Base-by-base conservation (phyloP, 2,797 vertebrate genomes). In the Sus cebifrons region DNA sequence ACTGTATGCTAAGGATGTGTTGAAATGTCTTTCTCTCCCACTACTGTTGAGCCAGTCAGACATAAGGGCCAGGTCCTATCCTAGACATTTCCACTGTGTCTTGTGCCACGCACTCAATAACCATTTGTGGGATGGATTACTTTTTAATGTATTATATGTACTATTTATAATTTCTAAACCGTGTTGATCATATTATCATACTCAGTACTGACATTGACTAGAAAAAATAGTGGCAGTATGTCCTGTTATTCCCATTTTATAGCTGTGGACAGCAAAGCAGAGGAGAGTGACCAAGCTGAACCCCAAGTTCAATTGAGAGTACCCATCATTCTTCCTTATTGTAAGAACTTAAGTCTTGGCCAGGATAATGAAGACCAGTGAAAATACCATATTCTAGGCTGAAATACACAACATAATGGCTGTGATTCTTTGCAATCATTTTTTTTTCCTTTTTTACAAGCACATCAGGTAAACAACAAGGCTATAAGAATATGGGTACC, bases 131-230 rank as follows among this genome's bases (percentile, higher is more conserved):
- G 84, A 20, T 40, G 6, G 85, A 79, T 78, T 21, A 44, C 56
- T 93, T 73, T 91, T n/a, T 89, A 74, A 5, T 52, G 52, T 65
- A 40, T 36, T 75, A 16, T 56, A 58, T 74, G 5, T 91, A 52
- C 44, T n/a, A 93, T 52, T 74, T 74, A 70, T 74, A 67, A 49
- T 58, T 92, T 93, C 52, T 44, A 95, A 89, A 60, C 52, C 71
- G 27, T 14, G 10, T 54, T 77, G 74, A 75, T 18, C 79, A 36
- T 8, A 40, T 86, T 71, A 90, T 85, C 15, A 83, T 12, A 11
- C 79, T 89, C 9, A 29, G 77, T 81, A 40, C n/a, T 16, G 36
- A 78, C 6, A 67, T 82, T 14, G 32, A 32, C 20, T 58, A 17
- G 20, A 62, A 67, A 73, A 89, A 23, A 6, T n/a, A 49, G n/a